Evolutionary conservation across 2,113 vertebrate genomes (phyloP), one percentile per base, ranked within the genome.

Genomic region (Camelus bactrianus): DNA sequence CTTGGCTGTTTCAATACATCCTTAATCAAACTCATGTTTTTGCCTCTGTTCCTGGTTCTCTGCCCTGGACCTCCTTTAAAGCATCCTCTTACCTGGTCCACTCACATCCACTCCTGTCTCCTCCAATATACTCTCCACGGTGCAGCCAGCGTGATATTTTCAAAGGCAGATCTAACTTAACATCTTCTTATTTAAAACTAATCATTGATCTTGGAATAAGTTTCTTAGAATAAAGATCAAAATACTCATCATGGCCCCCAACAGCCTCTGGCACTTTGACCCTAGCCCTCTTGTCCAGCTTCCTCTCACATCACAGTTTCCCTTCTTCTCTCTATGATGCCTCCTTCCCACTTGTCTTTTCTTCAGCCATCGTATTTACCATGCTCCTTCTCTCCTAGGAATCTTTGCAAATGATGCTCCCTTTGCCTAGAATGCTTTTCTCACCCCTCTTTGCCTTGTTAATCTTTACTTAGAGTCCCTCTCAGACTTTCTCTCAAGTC

Each of bases 71-170:
- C 13, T 0, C 38, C 13, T 0, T 48, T 30, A 13, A 19, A 58
- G 73, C 12, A 26, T 17, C 35, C 85, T 93, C 19, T 67, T 20
- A 2, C 24, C 60, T 56, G 30, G 30, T 35, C 19, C 3, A 42
- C 12, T 4, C 24, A 4, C 12, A 30, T 10, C 48, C 16, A 32
- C n/a, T 56, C 56, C 70, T 64, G 24, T 20, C 10, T 77, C 58
- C 0, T n/a, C 8, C 9, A 14, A 0, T 32, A 8, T 15, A 1
- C 72, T 70, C 24, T 87, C 8, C 16, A 58, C 6, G 28, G 7
- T 35, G 35, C 54, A 22, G n/a, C 56, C 30, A 70, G 32, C 6
- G 2, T n/a, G 35, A 14, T 30, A n/a, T 67, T 96, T 93, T 76
- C 35, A 88, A 69, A 90, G 73, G 42, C 52, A 69, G 42, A 8